Evolutionary conservation across 2,113 vertebrate species (phyloP), one percentile per base, ranked within the genome.

Genomic region (Phrynocephalus versicolor): DNA sequence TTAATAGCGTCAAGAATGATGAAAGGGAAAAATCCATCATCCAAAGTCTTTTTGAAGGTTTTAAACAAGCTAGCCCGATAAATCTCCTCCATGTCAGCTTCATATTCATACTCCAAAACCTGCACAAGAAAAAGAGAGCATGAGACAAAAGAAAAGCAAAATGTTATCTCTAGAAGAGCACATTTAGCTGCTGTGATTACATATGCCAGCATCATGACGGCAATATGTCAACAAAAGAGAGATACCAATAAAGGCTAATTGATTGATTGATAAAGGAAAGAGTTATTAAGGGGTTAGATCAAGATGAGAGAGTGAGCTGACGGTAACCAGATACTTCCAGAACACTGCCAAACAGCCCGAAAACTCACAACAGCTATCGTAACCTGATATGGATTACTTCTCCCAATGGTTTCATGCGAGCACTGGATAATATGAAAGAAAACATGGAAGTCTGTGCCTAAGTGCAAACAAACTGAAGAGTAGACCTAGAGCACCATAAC

Each of bases 21-120:
- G 93, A 99, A 99, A 33, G 99, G 99, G 81, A 99, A 99, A 94
- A 99, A 99, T 14, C 99, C 98, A 21, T 99, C 99, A 72, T 99
- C 99, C 87, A 99, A 96, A 2, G 99, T 99, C 94, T 99, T 99
- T 93, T 97, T 98, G 88, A 99, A 99, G 5, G 98, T 99, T 96
- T 99, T 99, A 65, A 99, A 97, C 98, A 99, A 98, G 94, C 98
- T 99, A 95, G 94, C 98, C 55, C 99, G 96, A 88, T 99, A 99
- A 0, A 97, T 98, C 62, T 99, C 98, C 90, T 99, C 99, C 98
- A 99, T 98, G 87, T 99, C 98, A 4, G 98, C 97, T 92, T 99
- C 99, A 79, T 98, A 99, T 92, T 99, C 99, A 2, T 99, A 99
- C 83, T 99, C 99, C 89, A 99, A 97, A 74, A 97, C 96, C 99